phyloP scores from a whole-genome alignment of 1,140 invertebrate genomes.

The Cepaea nemoralis region DNA sequence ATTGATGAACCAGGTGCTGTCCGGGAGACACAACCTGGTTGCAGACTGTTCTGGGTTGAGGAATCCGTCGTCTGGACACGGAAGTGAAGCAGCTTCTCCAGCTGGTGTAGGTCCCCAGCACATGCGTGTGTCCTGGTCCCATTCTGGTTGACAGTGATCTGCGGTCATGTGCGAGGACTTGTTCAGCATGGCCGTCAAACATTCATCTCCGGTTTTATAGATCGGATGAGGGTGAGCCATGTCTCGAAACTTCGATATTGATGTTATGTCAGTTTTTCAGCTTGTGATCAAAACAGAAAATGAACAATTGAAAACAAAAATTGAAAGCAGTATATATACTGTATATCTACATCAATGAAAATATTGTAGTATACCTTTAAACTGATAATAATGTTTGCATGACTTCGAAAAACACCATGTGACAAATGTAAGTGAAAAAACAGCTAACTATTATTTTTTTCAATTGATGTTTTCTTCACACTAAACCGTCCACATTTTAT shows the following conservation, averaged over 20 bases:
- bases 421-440: no score
- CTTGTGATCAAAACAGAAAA: neutral
- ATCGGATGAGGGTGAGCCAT: neutral
- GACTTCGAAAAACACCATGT: neutral
- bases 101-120: constrained; percentile 43
- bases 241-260: neutral
- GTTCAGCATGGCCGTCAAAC: constrained; percentile 1
- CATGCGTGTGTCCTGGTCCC: constrained; percentile 20
- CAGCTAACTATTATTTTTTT: no score
- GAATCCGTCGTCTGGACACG: constrained; percentile 31
- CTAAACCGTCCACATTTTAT: no score
- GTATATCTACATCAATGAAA: constrained; percentile 7
- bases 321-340: constrained; percentile 4
- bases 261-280: neutral
- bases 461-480: no score
- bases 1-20: constrained; percentile 37
- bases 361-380: constrained; percentile 1
- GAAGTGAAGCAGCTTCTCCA: constrained; percentile 7
- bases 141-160: constrained; percentile 20
- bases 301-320: no score
- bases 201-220: neutral
- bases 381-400: neutral
- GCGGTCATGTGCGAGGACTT: neutral
- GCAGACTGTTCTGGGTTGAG: constrained; percentile 31
- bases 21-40: neutral